Evolutionary conservation across 2,888 invertebrate genomes (phyloP), one percentile per base, ranked within the genome.

Genomic region (Capitulum mitella): DNA sequence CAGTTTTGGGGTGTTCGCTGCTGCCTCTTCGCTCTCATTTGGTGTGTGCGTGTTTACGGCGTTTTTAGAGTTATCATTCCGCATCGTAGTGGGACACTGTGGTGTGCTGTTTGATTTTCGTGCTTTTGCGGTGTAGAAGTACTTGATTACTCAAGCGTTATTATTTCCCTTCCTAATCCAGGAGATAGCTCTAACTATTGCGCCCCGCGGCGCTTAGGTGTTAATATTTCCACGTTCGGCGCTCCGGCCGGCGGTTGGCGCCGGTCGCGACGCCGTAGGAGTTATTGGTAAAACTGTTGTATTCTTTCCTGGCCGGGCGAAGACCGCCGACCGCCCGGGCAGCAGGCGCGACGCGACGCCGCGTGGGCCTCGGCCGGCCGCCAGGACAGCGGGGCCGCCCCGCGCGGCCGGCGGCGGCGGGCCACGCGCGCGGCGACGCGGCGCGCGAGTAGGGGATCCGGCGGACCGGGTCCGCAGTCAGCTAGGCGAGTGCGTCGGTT

Each of bases 81-180:
- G 70, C 70, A 37, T 37, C 70, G 70, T 70, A 70, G 70, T 70
- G 70, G 70, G 70, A 37, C 8, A 70, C 70, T 70, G 70, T 70
- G 70, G 70, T 70, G 70, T 70, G 70, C 29, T 70, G 70, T 70
- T 70, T 70, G 70, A 40, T 70, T 70, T 70, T 70, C 70, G 70
- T 70, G 70, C 70, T 70, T 70, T 70, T 37, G 26, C 70, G 70
- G 37, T 70, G 70, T 70, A 70, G 70, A 70, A 70, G 37, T 37
- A 70, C 40, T 70, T 40, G 70, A 70, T 70, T 70, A 70, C 70
- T 70, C 70, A 40, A 58, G 70, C 70, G 70, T 70, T 70, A 70
- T 70, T 70, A 70, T 70, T 70, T 70, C 70, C 70, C 70, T 70
- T 70, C 70, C 40, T 70, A 70, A 70, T 70, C 70, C 70, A 70